phyloP scores from a whole-genome alignment of 1,140 invertebrate species.

The Thalassaphorura encarpata region DNA sequence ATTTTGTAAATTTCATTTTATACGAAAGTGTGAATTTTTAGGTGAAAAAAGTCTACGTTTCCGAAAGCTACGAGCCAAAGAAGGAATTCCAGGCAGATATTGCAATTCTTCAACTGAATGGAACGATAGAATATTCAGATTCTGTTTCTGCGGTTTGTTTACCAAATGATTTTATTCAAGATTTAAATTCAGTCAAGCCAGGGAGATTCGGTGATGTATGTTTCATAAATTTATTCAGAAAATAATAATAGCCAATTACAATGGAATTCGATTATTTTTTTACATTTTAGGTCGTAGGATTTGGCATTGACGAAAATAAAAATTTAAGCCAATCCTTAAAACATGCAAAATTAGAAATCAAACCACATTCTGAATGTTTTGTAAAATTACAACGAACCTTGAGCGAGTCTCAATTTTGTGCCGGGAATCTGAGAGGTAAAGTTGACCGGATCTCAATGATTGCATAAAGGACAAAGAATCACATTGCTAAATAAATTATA shows the following conservation, averaged over 20 bases:
- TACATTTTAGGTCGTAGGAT: background rate
- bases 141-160: background rate
- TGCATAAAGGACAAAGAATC: background rate
- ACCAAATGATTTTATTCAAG: background rate
- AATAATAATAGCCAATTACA: background rate
- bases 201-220: background rate
- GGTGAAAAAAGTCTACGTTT: background rate
- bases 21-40: too few species aligned
- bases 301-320: background rate
- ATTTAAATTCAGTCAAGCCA: too few species aligned
- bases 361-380: background rate
- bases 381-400: background rate
- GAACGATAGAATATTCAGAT: background rate
- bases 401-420: conserved; percentile 2
- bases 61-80: background rate
- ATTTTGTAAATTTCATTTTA: too few species aligned
- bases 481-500: background rate
- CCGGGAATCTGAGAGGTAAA: background rate
- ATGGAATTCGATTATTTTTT: background rate
- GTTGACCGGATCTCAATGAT: background rate
- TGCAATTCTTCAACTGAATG: background rate
- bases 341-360: background rate
- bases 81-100: conserved; percentile 2
- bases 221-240: background rate
- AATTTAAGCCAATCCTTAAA: background rate